A percentile compares a stretch with the other conserved stretches of the same genome.
phyloP scores from a whole-genome alignment of 2,888 invertebrate species.

The Enchytraeus crypticus region DNA sequence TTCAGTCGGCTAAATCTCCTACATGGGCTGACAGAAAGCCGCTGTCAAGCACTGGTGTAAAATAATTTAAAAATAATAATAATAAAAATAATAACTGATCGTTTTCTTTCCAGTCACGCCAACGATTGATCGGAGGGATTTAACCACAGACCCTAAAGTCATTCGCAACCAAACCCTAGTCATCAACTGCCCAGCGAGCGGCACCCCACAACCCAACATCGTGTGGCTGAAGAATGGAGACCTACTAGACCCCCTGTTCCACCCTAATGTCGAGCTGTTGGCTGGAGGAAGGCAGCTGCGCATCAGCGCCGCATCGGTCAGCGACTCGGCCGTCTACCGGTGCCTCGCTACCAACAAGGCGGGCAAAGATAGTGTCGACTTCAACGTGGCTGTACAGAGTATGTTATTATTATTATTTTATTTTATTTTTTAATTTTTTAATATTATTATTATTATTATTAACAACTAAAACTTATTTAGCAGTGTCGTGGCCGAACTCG shows the following conservation, averaged over 20 bases:
- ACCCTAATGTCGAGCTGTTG: background rate
- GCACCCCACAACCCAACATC: conserved; percentile 40
- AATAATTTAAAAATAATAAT: too few relatives aligned
- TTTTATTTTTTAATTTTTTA: too few relatives aligned
- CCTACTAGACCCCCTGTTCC: conserved; percentile 11
- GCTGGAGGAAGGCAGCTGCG: conserved; percentile 34
- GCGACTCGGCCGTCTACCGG: conserved; percentile 41
- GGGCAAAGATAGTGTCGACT: conserved; percentile 43
- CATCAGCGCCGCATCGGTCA: conserved; percentile 34
- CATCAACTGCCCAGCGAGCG: conserved; percentile 43
- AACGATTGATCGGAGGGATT: conserved; percentile 30
- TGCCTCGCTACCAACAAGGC: conserved; percentile 51
- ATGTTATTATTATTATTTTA: too few relatives aligned
- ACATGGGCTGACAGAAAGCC: too few relatives aligned
- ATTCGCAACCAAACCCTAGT: conserved; percentile 36
- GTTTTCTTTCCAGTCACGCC: conserved; percentile 36
- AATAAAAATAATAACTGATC: background rate
- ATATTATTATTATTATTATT: too few relatives aligned
- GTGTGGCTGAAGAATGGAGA: conserved; percentile 40
- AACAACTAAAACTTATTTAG: too few relatives aligned
- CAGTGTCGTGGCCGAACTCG: too few relatives aligned
- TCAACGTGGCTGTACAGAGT: too few relatives aligned
- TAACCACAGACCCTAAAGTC: conserved; percentile 33
- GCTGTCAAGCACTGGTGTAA: too few relatives aligned
- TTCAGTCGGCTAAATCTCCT: too few relatives aligned